Percentiles rank a stretch among this genome's conserved stretches.
These are phyloP conservation scores for Chironomus riparius DNA, from an alignment of 2,888 invertebrate species.

Conservation along the genomic window DNA sequence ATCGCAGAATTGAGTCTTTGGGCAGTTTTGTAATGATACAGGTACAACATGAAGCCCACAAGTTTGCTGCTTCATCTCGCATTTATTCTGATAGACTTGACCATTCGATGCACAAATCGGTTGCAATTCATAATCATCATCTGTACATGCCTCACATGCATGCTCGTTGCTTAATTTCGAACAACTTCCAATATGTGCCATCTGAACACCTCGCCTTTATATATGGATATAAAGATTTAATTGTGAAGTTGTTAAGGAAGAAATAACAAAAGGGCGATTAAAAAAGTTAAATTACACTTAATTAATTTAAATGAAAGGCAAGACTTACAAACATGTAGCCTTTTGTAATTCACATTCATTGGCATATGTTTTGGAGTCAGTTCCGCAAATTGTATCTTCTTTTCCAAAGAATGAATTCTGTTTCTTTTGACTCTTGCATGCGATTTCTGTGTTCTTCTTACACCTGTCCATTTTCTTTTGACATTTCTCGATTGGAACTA, in stretches of 20 bases:
- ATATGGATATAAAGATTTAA: neutral
- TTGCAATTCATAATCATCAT: conserved; percentile 50
- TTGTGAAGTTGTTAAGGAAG: conserved; percentile 1
- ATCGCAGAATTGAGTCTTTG: conserved; percentile 74
- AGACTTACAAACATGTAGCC: conserved; percentile 72
- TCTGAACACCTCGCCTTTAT: conserved; percentile 67
- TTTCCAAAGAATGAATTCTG: conserved; percentile 38
- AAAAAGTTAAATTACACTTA: neutral
- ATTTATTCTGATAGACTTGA: conserved; percentile 78
- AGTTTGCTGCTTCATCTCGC: conserved; percentile 71
- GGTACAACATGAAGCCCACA: conserved; percentile 80
- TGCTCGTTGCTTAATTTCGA: conserved; percentile 58
- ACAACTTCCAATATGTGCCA: conserved; percentile 83
- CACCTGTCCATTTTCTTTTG: conserved; percentile 64
- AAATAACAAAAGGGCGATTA: neutral
- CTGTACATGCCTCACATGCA: conserved; percentile 50
- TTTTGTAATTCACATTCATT: conserved; percentile 75
- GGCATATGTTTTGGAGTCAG: conserved; percentile 75
- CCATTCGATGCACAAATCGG: conserved; percentile 87
- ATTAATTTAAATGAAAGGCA: neutral
- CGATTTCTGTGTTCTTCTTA: conserved; percentile 53
- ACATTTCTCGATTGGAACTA: conserved; percentile 63
- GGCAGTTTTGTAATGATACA: conserved; percentile 74
- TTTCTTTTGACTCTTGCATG: conserved; percentile 11
- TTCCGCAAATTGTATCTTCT: conserved; percentile 76